Evolutionary conservation across 2,797 vertebrate species (phyloP).

Genomic region (Channallabes apus): DNA sequence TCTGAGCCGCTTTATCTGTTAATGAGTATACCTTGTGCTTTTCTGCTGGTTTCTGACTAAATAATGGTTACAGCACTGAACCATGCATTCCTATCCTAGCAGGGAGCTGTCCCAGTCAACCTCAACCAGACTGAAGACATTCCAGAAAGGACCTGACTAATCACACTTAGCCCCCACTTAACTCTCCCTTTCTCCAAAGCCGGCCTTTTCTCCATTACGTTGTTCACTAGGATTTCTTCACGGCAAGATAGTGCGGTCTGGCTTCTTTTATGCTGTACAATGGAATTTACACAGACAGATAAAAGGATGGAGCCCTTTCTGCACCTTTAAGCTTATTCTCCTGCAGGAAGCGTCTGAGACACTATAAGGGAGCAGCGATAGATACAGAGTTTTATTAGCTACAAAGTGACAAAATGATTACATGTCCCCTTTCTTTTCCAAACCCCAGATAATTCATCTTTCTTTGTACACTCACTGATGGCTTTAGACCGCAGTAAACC

Average conservation of each 20-base stretch:
- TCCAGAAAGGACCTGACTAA: slow-evolving; percentile 46
- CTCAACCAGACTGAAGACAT: slow-evolving; percentile 30
- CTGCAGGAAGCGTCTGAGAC: slow-evolving; percentile 30
- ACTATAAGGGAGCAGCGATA: slow-evolving; percentile 12
- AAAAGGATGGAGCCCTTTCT: slow-evolving; percentile 36
- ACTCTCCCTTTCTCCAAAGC: slow-evolving; percentile 30
- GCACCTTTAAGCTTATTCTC: slow-evolving; percentile 2
- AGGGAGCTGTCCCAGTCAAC: slow-evolving; percentile 28
- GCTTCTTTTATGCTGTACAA: slow-evolving; percentile 43
- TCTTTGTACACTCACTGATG: slow-evolving; percentile 23
- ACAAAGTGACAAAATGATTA: slow-evolving; percentile 50
- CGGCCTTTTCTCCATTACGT: slow-evolving; percentile 10
- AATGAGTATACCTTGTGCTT: slow-evolving; percentile 20
- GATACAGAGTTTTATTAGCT: slow-evolving; percentile 48
- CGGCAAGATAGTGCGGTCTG: slow-evolving; percentile 31
- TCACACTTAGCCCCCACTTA: slow-evolving; percentile 35
- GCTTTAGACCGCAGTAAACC: slow-evolving; percentile 12
- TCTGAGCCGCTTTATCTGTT: slow-evolving; percentile 8
- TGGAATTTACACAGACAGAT: slow-evolving; percentile 44
- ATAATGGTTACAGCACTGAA: slow-evolving; percentile 20
- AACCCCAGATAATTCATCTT: slow-evolving; percentile 50
- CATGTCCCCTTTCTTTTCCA: slow-evolving; percentile 42
- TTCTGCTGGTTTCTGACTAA: slow-evolving; percentile 12
- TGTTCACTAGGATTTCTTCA: slow-evolving; percentile 39
- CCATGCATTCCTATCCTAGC: slow-evolving; percentile 19